phyloP scores from a whole-genome alignment of 2,797 vertebrate genomes.

The Otolemur crassicaudatus region DNA sequence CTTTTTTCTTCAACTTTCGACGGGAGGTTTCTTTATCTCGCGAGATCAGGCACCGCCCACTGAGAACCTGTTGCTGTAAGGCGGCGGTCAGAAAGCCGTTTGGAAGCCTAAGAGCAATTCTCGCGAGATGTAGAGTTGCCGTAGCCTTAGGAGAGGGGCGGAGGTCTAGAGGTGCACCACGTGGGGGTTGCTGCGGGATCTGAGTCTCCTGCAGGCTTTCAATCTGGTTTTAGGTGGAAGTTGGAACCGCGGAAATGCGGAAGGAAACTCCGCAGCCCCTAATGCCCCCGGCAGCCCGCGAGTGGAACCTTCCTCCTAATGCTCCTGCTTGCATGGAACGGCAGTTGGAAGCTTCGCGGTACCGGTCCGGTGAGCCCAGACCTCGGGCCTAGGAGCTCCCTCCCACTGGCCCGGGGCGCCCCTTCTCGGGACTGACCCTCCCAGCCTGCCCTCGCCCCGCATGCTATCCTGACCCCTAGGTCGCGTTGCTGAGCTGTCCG shows the following conservation, averaged over 20 bases:
- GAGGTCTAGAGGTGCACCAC: conserved; percentile 45
- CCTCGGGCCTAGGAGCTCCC: conserved; percentile 16
- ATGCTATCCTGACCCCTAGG: not conserved
- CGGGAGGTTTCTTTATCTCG: not conserved
- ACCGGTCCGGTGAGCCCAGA: conserved; percentile 90
- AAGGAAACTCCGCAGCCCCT: conserved; percentile 47
- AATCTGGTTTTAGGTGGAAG: not conserved
- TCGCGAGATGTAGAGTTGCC: conserved; percentile 47
- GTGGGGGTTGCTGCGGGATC: not conserved
- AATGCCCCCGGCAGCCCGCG: conserved; percentile 64
- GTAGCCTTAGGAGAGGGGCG: conserved; percentile 1
- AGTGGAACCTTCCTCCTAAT: conserved; percentile 94
- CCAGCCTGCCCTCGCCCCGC: not conserved
- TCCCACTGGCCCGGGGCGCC: not conserved
- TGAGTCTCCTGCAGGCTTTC: accelerated
- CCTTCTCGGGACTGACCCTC: not conserved
- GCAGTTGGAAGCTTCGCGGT: conserved; percentile 92
- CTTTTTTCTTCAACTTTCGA: not conserved
- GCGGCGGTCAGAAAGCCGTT: accelerated
- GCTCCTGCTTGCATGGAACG: conserved; percentile 97
- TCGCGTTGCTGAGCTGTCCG: not conserved
- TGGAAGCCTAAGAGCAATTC: not conserved
- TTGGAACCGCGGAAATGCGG: conserved; percentile 58
- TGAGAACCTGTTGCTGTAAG: not conserved
- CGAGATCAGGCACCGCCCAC: not conserved